A percentile compares a stretch with the other conserved stretches of the same genome.
Evolutionary conservation across 2,888 invertebrate species (phyloP).

Genomic region (Slavum lentiscoides): DNA sequence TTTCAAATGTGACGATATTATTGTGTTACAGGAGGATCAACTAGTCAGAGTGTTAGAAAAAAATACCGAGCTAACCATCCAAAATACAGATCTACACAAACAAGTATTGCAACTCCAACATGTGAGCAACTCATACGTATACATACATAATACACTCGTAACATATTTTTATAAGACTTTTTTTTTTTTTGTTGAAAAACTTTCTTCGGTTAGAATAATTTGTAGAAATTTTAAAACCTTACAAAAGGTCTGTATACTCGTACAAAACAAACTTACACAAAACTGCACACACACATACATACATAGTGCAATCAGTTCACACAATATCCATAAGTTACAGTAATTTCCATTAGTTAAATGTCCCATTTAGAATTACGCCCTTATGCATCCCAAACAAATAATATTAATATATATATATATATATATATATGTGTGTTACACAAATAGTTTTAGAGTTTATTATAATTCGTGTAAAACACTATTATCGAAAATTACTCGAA

Average conservation of each 20-base stretch:
- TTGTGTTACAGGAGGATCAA: conserved; percentile 59
- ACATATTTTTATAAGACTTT: not conserved
- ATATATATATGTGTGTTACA: no score
- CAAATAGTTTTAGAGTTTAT: not conserved
- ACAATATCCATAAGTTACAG: not conserved
- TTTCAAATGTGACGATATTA: not conserved
- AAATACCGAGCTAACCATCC: conserved; percentile 61
- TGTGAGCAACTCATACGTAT: conserved; percentile 58
- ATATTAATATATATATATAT: no score
- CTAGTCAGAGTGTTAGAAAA: conserved; percentile 60
- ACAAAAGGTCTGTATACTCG: conserved; percentile 34
- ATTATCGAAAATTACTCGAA: not conserved
- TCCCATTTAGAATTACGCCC: not conserved
- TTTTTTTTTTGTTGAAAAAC: not conserved
- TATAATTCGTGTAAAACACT: not conserved
- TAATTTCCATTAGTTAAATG: conserved; percentile 10
- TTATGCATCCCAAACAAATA: not conserved
- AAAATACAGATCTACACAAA: conserved; percentile 61
- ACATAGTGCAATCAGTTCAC: not conserved
- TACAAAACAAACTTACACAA: conserved; percentile 2
- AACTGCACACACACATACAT: not conserved
- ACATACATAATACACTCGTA: not conserved
- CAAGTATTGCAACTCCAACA: conserved; percentile 61
- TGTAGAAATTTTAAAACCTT: conserved; percentile 1
- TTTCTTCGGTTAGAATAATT: conserved; percentile 4